phyloP scores from a whole-genome alignment of 2,113 vertebrate genomes.

The Pelobates fuscus region DNA sequence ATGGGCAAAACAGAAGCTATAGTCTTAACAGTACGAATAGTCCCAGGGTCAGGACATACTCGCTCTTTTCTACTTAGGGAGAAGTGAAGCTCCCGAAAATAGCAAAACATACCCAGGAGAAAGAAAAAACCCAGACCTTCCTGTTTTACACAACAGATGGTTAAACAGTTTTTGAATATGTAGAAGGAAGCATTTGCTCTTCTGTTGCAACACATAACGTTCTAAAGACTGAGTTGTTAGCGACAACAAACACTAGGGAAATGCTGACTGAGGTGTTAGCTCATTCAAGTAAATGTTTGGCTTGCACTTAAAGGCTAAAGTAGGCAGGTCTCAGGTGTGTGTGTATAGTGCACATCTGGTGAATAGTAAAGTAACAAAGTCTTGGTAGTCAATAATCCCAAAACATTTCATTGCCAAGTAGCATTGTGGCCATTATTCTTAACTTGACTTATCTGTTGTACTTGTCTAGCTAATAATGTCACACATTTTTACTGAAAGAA shows the following conservation, averaged over 20 bases:
- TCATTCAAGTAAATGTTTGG: constrained; percentile 55
- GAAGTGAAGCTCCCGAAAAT: constrained; percentile 83
- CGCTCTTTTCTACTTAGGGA: constrained; percentile 66
- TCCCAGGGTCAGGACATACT: constrained; percentile 68
- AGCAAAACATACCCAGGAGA: constrained; percentile 73
- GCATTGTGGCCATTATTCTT: no score
- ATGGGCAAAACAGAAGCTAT: constrained; percentile 79
- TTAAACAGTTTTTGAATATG: no score
- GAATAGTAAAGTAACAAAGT: constrained; percentile 31
- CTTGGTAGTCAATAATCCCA: constrained; percentile 34
- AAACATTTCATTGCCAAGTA: neutral
- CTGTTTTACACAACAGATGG: no score
- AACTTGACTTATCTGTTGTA: no score
- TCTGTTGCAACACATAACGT: constrained; percentile 65
- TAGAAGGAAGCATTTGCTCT: no score
- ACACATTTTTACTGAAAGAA: no score
- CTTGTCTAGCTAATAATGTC: no score
- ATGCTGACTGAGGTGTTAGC: constrained; percentile 54
- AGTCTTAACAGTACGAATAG: constrained; percentile 62
- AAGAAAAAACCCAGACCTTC: constrained; percentile 82
- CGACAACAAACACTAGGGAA: constrained; percentile 60
- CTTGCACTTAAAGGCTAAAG: constrained; percentile 10
- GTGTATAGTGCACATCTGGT: constrained; percentile 44
- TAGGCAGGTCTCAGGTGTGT: accelerated
- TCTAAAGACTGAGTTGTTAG: constrained; percentile 59